phyloP scores from a whole-genome alignment of 2,888 invertebrate genomes.

The Idaea biselata region DNA sequence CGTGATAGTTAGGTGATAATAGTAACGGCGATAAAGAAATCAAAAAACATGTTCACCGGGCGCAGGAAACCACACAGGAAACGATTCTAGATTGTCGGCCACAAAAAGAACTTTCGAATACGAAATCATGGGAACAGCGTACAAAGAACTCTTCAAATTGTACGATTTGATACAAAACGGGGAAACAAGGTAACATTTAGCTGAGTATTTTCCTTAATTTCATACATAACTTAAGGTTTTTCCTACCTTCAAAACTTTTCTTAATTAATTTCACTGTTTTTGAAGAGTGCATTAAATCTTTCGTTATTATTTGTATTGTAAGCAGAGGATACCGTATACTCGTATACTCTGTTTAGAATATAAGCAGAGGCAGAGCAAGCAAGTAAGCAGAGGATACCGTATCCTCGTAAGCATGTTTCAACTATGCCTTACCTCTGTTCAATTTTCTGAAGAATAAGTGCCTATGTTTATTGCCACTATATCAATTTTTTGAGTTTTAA shows the following conservation, averaged over 20 bases:
- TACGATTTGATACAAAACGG: conserved; percentile 84
- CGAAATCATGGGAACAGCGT: conserved; percentile 64
- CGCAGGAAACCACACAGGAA: conserved; percentile 67
- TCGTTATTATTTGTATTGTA: no score
- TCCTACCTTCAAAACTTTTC: neutral
- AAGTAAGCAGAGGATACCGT: no score
- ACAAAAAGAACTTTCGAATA: conserved; percentile 47
- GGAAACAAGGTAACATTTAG: conserved; percentile 74
- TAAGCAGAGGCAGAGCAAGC: no score
- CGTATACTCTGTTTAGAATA: no score
- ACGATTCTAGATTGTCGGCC: conserved; percentile 58
- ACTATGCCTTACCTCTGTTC: no score
- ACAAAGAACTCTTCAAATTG: conserved; percentile 74
- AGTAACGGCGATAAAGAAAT: neutral
- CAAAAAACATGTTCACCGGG: conserved; percentile 11
- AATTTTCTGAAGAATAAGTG: no score
- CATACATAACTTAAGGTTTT: neutral
- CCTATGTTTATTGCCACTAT: no score
- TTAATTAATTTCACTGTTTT: neutral
- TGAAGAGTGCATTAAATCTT: neutral
- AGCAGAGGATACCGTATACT: no score
- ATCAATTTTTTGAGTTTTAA: no score
- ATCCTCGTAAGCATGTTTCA: no score
- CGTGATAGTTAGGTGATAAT: neutral
- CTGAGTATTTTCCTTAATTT: conserved; percentile 6